A percentile compares a stretch with the other conserved stretches of the same genome.
These are phyloP conservation scores for Bambusicola thoracicus DNA, from an alignment of 2,113 vertebrate genomes.

Conservation along the genomic window DNA sequence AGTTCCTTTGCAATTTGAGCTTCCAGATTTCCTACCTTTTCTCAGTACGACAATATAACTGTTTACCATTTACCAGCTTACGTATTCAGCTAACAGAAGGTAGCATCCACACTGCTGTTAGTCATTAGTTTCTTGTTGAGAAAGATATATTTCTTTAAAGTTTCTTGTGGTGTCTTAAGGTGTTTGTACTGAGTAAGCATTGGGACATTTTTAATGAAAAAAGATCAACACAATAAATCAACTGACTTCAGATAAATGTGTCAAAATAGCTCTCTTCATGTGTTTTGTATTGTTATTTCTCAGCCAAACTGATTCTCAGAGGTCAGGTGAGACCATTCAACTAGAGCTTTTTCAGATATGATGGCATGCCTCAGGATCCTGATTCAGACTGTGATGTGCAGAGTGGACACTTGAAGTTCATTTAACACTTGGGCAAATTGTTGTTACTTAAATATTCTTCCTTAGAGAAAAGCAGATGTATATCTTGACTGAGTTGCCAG, in stretches of 20 bases:
- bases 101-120: not conserved
- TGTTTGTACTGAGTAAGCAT: not conserved
- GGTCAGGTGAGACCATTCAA: slow-evolving; percentile 19
- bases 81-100: not conserved
- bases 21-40: not conserved
- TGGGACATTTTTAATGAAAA: not conserved
- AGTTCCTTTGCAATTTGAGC: not conserved
- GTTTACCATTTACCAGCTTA: not conserved
- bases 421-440: slow-evolving; percentile 26
- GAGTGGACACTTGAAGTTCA: not conserved
- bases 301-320: not conserved
- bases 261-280: not conserved
- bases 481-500: not conserved
- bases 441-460: not conserved
- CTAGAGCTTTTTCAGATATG: not conserved
- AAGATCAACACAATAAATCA: not conserved
- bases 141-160: not conserved
- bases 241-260: not conserved
- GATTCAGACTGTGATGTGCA: slow-evolving; percentile 27
- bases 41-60: not conserved
- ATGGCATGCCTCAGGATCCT: not conserved
- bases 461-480: not conserved
- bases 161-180: not conserved
- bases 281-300: slow-evolving; percentile 17
- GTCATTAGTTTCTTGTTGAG: not conserved